Base-by-base conservation (phyloP, 2,888 invertebrate genomes). In the Chydorus sphaericus region DNA sequence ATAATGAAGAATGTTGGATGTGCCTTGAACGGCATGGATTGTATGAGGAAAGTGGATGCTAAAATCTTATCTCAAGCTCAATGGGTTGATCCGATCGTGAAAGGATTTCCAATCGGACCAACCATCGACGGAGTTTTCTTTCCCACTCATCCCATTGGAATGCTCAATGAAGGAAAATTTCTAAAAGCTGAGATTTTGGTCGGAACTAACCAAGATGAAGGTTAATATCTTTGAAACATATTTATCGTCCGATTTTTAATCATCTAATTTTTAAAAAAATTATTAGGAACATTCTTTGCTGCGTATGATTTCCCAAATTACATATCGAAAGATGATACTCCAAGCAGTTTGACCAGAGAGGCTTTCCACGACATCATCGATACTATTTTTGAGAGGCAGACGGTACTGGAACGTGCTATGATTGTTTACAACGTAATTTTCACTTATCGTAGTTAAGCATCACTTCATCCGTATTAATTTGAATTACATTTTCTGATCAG, bases 161-260 rank as follows among this genome's bases (percentile, higher is more conserved):
- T 91, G 75, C 74, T 93, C 66, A 78, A 80, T 60, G 85, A 87
- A 63, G 87, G 86, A 6, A 81, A 85, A 69, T 86, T n/a, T 65
- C 83, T 85, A 66, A 85, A 89, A 65, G 85, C 85, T 60, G 89
- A 91, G 70, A 83, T 96, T 58, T 77, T 96, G 65, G 80, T 94
- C 63, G 96, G 96, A 59, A 90, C 89, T 71, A 94, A 93, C 70
- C 82, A 85, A 69, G 91, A 96, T 68, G 96, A 96, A 80, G 92
- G 90, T 89, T n/a, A n/a, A n/a, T n/a, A n/a, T n/a, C n/a, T n/a
- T n/a, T n/a, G n/a, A n/a, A n/a, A n/a, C n/a, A n/a, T n/a, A n/a
- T n/a, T n/a, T n/a, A n/a, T n/a, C n/a, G n/a, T n/a, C n/a, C n/a
- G n/a, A n/a, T n/a, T n/a, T n/a, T n/a, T n/a, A n/a, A n/a, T n/a